Evolutionary conservation across 1,140 invertebrate species (phyloP), one percentile per base, ranked within the genome.

Genomic region (Cydia fagiglandana): DNA sequence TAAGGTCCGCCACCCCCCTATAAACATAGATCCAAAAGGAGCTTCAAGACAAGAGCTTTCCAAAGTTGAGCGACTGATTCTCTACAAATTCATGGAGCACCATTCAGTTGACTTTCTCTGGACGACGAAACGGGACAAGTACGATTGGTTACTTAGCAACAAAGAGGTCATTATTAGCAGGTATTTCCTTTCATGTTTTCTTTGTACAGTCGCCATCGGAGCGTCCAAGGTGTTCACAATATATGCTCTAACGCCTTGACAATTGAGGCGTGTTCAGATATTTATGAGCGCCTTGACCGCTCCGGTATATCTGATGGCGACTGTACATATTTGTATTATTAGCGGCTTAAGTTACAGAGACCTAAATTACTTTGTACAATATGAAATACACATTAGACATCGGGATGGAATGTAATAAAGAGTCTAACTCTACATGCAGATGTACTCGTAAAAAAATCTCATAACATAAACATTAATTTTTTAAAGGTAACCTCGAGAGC

Each of bases 21-120:
- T 83, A n/a, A 93, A 91, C 77, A 84, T 94, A 78, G 92, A 94
- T 75, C 93, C 93, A 79, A 94, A 86, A 82, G 92, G 88, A 83
- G 82, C 83, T 47, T 82, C 83, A 73, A 87, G 86, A 77, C 91
- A 87, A 83, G 90, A 88, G 75, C 80, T 90, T 13, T 84, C 87
- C 13, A 88, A 89, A 87, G 88, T 90, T 77, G 85, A 95, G 83
- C 91, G 94, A 78, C 94, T 94, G 81, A 95, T 96, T 61, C 94
- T 95, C 82, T 95, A 94, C 3, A 93, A 95, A 77, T 95, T 95
- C 84, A 90, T 96, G 79, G 94, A 95, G 84, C 94, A 96, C 83
- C 95, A 96, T 80, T 95, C 95, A 0, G 96, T 97, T 3, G 96
- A 97, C 82, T 97, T 98, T 80, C 94, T 98, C 61, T 99, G 97